Evolutionary conservation across 2,113 vertebrate species (phyloP), one percentile per base, ranked within the genome.

Genomic region (Ctenomys sociabilis): DNA sequence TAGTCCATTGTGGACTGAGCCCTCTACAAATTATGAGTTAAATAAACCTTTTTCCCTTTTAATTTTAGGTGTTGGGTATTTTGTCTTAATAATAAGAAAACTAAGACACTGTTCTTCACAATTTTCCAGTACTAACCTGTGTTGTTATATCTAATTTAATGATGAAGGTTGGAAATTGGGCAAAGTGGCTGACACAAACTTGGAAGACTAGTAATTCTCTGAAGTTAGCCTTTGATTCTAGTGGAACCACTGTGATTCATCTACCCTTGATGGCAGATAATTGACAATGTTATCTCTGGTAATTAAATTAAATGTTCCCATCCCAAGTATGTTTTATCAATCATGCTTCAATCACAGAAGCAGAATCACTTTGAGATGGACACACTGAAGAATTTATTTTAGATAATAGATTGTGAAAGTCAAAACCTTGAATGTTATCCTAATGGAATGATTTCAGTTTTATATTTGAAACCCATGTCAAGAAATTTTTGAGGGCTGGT

Each of bases 181-280:
- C 19, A 32, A 57, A 72, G 8, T 35, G 3, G 35, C 59, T 24
- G 66, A 19, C 52, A 40, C 12, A 78, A 21, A 52, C 3, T 14
- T 32, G 4, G 3, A 24, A 17, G 61, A 43, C 54, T 52, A 3
- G 28, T 21, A 40, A 26, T 3, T 3, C 0, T 16, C 10, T 32
- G 43, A 26, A 43, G 64, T 32, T 19, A 1, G 52, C 37, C 26
- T 40, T 52, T 81, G 37, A 28, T 28, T 75, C 63, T 85, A 26
- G 5, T 35, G 49, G 24, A 19, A 4, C 78, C 11, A 26, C 37
- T n/a, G 0, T 2, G 8, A 12, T 0, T 37, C 37, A 77, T 45
- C 19, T 61, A 0, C 40, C 63, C 17, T 68, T 30, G 21, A 4
- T 4, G 11, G 54, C 14, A 45, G 64, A 30, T 52, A 7, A 7